phyloP scores from a whole-genome alignment of 2,888 invertebrate species.

The Sesia bembeciformis region DNA sequence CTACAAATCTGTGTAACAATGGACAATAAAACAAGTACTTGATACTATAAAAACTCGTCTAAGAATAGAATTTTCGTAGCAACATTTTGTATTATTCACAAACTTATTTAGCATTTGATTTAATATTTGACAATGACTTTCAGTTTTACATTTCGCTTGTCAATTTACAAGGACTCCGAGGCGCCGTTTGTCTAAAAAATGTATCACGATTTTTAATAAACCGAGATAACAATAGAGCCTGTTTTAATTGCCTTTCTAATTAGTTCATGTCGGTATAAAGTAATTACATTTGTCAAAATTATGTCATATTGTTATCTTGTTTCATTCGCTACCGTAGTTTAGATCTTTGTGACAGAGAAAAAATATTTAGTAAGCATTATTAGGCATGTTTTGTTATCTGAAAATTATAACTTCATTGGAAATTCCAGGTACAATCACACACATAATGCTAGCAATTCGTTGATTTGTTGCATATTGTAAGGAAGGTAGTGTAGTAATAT shows the following conservation, averaged over 20 bases:
- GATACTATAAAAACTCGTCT: neutral
- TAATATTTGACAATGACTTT: neutral
- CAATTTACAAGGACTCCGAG: neutral
- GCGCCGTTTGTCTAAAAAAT: neutral
- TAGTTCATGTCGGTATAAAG: conserved; percentile 19
- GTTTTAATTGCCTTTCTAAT: conserved; percentile 32
- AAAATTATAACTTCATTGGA: too few species aligned
- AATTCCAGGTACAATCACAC: too few species aligned
- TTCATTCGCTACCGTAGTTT: too few species aligned
- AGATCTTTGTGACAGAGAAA: too few species aligned
- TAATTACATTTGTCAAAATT: neutral
- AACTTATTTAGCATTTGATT: neutral
- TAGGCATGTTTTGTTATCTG: too few species aligned
- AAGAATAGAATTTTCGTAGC: neutral
- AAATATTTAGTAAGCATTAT: too few species aligned
- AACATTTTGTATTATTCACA: neutral
- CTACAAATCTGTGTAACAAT: neutral
- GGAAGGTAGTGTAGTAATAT: too few species aligned
- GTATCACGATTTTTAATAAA: neutral
- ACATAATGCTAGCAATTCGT: too few species aligned
- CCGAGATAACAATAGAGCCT: neutral
- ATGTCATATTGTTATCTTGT: neutral
- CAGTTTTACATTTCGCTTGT: neutral
- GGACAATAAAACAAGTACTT: neutral
- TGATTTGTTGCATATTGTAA: too few species aligned